phyloP scores from a whole-genome alignment of 2,888 invertebrate species.

The Phrixothrix hirtus region DNA sequence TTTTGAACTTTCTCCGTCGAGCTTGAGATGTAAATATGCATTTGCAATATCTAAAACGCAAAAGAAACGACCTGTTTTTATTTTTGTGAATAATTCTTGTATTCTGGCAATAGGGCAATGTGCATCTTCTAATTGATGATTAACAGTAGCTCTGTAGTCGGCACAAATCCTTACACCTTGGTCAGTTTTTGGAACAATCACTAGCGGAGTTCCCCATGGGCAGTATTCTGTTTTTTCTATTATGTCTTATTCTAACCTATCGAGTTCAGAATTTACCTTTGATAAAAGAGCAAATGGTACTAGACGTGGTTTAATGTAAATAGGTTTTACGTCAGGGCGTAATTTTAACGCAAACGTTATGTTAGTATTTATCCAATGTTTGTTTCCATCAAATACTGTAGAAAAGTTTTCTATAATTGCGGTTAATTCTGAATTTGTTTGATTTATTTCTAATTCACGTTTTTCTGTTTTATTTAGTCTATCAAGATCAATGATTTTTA shows the following conservation, averaged over 20 bases:
- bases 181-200: no score
- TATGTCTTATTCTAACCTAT: slow-evolving; percentile 22
- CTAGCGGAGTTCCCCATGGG: slow-evolving; percentile 30
- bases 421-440: no score
- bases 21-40: slow-evolving; percentile 6
- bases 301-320: no score
- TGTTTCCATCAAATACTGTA: slow-evolving; percentile 3
- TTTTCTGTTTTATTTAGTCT: not conserved
- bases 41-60: no score
- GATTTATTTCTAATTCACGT: not conserved
- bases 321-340: slow-evolving; percentile 3
- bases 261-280: no score
- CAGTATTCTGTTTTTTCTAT: slow-evolving; percentile 23
- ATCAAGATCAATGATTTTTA: slow-evolving; percentile 2
- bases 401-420: not conserved
- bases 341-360: not conserved
- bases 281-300: slow-evolving; percentile 26
- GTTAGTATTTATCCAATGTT: slow-evolving; percentile 4
- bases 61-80: no score
- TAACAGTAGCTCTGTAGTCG: slow-evolving; percentile 30
- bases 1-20: no score
- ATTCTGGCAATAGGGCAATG: slow-evolving; percentile 7
- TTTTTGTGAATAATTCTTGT: no score
- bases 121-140: slow-evolving; percentile 23
- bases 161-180: slow-evolving; percentile 30